phyloP scores from a whole-genome alignment of 2,797 vertebrate genomes.

The Sparidentex hasta region DNA sequence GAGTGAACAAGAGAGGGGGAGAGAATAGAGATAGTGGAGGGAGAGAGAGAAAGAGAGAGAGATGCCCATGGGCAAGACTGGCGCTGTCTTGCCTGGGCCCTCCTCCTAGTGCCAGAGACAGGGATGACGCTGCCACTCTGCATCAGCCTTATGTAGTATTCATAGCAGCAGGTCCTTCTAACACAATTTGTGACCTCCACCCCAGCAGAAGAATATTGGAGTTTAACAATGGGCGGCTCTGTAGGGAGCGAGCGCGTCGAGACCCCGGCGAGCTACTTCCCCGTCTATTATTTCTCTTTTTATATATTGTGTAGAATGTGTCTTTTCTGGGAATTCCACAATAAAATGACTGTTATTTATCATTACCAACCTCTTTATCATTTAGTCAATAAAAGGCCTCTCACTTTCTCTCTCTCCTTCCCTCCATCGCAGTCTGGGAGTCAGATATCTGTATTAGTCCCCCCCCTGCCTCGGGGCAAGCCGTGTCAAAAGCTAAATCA shows the following conservation, averaged over 20 bases:
- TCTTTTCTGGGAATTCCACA: conserved; percentile 99
- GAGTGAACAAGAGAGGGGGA: conserved; percentile 32
- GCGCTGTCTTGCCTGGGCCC: conserved; percentile 80
- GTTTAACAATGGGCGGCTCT: conserved; percentile 92
- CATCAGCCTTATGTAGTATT: conserved; percentile 88
- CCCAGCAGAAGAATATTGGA: conserved; percentile 89
- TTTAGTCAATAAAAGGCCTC: conserved; percentile 99
- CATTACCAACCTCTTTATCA: conserved; percentile 99
- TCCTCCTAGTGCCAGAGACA: conserved; percentile 82
- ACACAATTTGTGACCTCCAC: conserved; percentile 92
- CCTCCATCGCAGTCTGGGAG: conserved; percentile 95
- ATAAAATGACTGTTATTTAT: conserved; percentile 99
- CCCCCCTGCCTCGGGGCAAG: conserved; percentile 93
- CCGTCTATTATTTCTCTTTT: conserved; percentile 89
- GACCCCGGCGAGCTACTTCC: conserved; percentile 74
- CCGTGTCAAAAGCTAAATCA: conserved; percentile 99
- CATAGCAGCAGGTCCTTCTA: conserved; percentile 89
- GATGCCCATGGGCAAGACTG: conserved; percentile 76
- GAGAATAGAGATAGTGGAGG: conserved; percentile 26
- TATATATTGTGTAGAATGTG: conserved; percentile 95
- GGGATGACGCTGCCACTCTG: conserved; percentile 84
- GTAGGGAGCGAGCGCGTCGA: conserved; percentile 81
- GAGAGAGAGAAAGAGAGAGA: conserved; percentile 59
- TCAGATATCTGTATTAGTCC: conserved; percentile 99
- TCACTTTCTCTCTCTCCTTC: conserved; percentile 89